These are phyloP conservation scores for Passerculus sandwichensis DNA, from an alignment of 2,797 vertebrate genomes.

Conservation along the genomic window DNA sequence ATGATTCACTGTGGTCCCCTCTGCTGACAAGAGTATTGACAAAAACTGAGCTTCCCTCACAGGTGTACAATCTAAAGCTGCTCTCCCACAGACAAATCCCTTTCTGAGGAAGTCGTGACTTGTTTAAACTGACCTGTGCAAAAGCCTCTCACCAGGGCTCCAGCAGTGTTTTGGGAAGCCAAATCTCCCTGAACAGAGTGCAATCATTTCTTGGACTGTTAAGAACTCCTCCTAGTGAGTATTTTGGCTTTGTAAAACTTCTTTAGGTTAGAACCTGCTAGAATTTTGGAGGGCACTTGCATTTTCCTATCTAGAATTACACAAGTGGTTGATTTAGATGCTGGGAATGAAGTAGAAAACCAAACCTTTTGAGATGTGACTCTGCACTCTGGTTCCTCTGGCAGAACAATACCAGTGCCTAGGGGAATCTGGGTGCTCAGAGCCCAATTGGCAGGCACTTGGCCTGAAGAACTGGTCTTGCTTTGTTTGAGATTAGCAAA, in stretches of 20 bases:
- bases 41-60: not conserved
- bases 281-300: not conserved
- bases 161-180: not conserved
- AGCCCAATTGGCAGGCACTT: not conserved
- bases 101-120: not conserved
- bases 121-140: not conserved
- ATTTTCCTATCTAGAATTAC: not conserved
- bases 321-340: not conserved
- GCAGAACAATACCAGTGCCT: not conserved
- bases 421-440: not conserved
- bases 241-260: not conserved
- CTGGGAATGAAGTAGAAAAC: not conserved
- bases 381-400: not conserved
- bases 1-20: not conserved
- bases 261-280: not conserved
- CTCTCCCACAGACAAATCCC: not conserved
- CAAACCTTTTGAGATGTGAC: not conserved
- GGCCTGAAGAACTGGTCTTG: not conserved
- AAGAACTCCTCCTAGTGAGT: not conserved
- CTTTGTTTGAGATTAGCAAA: not conserved
- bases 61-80: not conserved
- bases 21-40: not conserved
- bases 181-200: not conserved
- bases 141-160: not conserved
- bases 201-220: not conserved